Conservation (phyloP, 2,797 vertebrate species). For the Sorex maritimensis region DNA sequence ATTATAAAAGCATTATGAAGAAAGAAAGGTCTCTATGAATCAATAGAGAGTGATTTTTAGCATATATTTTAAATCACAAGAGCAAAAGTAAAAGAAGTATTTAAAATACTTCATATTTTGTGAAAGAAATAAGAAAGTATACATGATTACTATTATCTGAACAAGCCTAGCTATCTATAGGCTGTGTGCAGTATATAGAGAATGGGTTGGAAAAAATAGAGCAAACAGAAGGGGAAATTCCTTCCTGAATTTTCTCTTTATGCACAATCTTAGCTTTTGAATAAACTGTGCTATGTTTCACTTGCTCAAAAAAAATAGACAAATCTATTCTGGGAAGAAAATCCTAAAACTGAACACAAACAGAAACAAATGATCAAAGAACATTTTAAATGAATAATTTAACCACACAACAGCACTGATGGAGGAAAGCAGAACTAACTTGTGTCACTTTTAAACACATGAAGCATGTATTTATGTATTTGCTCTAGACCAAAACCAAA, state of each 20-base stretch:
- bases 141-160: neutral
- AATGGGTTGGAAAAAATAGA: neutral
- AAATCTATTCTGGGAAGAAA: neutral
- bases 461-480: neutral
- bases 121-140: neutral
- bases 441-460: neutral
- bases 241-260: neutral
- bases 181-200: neutral
- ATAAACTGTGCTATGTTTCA: slow-evolving; percentile 7
- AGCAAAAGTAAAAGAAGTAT: neutral
- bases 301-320: neutral
- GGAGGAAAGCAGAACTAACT: neutral
- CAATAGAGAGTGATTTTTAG: neutral
- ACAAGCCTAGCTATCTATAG: neutral
- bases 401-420: neutral
- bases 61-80: neutral
- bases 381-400: slow-evolving; percentile 5
- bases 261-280: neutral
- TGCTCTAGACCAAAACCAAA: neutral
- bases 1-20: slow-evolving; percentile 1
- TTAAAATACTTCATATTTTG: neutral
- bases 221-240: neutral
- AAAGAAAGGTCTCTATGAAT: neutral
- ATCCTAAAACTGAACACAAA: slow-evolving; percentile 13
- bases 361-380: slow-evolving; percentile 40